A percentile compares a stretch with the other conserved stretches of the same genome.
Conservation (phyloP, 2,797 vertebrate species). For the Tarsius wallacei region DNA sequence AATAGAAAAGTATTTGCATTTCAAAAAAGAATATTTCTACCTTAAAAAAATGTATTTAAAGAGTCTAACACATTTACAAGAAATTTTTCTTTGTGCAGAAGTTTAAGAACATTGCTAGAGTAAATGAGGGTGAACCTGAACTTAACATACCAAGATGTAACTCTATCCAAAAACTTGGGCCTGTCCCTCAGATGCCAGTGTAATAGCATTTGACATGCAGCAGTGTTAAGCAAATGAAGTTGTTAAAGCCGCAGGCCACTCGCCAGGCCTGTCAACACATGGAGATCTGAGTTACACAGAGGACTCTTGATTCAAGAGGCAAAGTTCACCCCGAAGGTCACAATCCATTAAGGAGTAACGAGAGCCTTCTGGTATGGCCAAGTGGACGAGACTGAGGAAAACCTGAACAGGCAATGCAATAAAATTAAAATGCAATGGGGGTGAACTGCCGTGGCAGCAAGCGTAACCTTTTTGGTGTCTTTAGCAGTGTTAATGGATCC, state of each 20-base stretch:
- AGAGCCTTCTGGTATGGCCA: slow-evolving; percentile 65
- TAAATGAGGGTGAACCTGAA: background rate
- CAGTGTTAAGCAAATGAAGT: slow-evolving; percentile 61
- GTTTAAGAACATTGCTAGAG: background rate
- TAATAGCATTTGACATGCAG: slow-evolving; percentile 30
- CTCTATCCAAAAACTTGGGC: background rate
- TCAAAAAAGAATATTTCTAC: background rate
- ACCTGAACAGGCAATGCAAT: slow-evolving; percentile 50
- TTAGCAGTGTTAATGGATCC: slow-evolving; percentile 84
- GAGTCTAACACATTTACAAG: slow-evolving; percentile 28
- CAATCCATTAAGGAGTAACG: slow-evolving; percentile 52
- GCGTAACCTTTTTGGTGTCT: slow-evolving; percentile 84
- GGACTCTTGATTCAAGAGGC: slow-evolving; percentile 74
- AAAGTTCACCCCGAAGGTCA: slow-evolving; percentile 72
- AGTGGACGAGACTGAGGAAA: slow-evolving; percentile 59
- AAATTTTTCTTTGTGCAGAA: background rate
- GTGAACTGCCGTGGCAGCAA: slow-evolving; percentile 37
- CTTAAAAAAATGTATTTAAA: slow-evolving; percentile 18
- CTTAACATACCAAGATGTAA: background rate
- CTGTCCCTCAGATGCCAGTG: background rate
- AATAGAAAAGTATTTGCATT: background rate
- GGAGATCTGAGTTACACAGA: slow-evolving; percentile 56
- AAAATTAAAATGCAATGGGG: slow-evolving; percentile 77
- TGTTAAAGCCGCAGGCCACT: slow-evolving; percentile 34
- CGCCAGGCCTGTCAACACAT: slow-evolving; percentile 53